Base-by-base conservation (phyloP, 2,888 invertebrate genomes). In the Carterocephalus palaemon region DNA sequence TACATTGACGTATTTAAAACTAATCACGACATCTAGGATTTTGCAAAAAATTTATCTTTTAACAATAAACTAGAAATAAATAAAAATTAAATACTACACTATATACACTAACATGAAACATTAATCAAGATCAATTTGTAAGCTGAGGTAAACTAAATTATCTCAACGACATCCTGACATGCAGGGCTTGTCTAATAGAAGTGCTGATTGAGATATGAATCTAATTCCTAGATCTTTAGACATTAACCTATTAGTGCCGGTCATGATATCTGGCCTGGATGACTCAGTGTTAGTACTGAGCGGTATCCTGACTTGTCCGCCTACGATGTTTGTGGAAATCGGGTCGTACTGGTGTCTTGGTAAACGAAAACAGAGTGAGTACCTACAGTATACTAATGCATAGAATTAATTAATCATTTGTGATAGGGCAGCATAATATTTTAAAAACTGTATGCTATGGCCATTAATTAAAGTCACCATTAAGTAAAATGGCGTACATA, bases 191-290 rank as follows among this genome's bases (percentile, higher is more conserved):
- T 40, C 31, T 36, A 43, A 36, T 29, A 29, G 17, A 29, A 29
- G 43, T 36, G 43, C 34, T 36, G 36, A 36, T 43, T 3, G 15
- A 43, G 43, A 43, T 36, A 36, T 36, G 29, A 28, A 43, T 43
- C 43, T 28, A 43, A 43, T 36, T 29, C 23, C 29, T 43, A 29
- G 29, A 43, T 36, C 13, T 34, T 20, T 20, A 32, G 32, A 36
- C 43, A 29, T 28, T 43, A 33, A 24, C 17, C 33, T 32, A 34
- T 36, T 43, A 29, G 19, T 9, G 22, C 9, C 7, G 28, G 39
- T 15, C 29, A 19, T 38, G 26, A 15, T 28, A 28, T 28, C 32
- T 41, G 23, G n/a, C 16, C 24, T 32, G 24, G 26, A 26, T 42
- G 42, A 43, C 26, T 43, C 34, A 43, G 33, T 22, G 4, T 17